Base-by-base conservation (phyloP, 2,113 vertebrate genomes). In the Urocolius indicus region DNA sequence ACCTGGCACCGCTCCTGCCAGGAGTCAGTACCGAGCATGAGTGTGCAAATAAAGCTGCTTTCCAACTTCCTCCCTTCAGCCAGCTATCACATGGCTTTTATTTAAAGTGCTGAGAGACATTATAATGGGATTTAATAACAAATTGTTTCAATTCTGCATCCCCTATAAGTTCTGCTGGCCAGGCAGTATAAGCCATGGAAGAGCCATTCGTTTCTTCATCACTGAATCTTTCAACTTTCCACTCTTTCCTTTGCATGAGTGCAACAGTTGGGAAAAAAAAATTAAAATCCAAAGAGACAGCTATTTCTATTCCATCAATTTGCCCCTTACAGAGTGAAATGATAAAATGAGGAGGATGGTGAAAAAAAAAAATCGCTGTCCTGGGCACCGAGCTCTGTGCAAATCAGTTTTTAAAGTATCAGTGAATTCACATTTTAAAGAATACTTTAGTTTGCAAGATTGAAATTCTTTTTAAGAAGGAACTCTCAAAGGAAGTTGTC, bases 401-500 rank as follows among this genome's bases (percentile, higher is more conserved):
- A 96, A 98, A 98, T 97, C 97, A 96, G 94, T 93, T 97, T 96
- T 94, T 92, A 88, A 97, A 96, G 94, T 97, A 96, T 93, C 94
- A 84, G 78, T 41, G 69, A 95, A 96, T 93, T 96, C 87, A 90
- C 93, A 76, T 90, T 97, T 97, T 92, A 92, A 97, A 96, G 93
- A 95, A 93, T 94, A 95, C 84, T 95, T 97, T 78, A 84, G 67
- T 96, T 97, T 89, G 69, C 80, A 92, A 96, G 95, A 96, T 4
- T 80, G 86, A 88, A 96, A 93, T 87, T 97, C 94, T 96, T 93
- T 96, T 97, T 80, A 96, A 78, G 84, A 90, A 97, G 94, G 87
- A 89, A 88, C 87, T 97, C 96, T 97, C 94, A 96, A 91, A 98
- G 96, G 95, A 97, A 98, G 96, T 97, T 97, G 96, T 97, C 98